Conservation (phyloP, 2,888 invertebrate genomes). For the Lacanobia oleracea region DNA sequence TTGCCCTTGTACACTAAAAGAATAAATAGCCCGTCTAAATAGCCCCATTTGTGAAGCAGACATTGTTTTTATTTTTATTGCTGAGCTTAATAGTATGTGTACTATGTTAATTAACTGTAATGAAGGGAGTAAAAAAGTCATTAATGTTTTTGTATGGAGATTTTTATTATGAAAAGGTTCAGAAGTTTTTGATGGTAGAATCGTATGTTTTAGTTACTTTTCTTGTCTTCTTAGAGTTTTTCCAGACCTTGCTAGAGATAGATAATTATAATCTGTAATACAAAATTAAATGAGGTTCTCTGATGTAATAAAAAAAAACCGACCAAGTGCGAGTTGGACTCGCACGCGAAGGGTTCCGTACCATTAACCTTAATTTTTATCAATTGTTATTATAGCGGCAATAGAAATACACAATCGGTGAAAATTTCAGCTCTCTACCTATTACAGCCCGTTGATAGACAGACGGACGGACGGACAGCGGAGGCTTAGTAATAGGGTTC, state of each 20-base stretch:
- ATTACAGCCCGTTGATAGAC: no score
- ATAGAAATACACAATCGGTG: no score
- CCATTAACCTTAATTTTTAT: no score
- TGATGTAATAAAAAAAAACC: no score
- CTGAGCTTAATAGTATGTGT: slow-evolving; percentile 33
- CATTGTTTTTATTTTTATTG: slow-evolving; percentile 48
- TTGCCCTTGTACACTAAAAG: slow-evolving; percentile 39
- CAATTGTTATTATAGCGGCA: no score
- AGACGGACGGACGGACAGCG: no score
- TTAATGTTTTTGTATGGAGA: not conserved
- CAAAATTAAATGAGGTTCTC: not conserved
- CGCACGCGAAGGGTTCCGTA: no score
- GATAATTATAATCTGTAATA: no score
- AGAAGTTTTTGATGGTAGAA: not conserved
- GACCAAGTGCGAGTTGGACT: no score
- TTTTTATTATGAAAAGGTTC: not conserved
- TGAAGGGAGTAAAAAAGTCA: slow-evolving; percentile 20
- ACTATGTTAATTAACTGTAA: slow-evolving; percentile 35
- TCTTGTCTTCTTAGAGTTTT: not conserved
- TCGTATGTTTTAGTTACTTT: not conserved
- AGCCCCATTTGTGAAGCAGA: slow-evolving; percentile 33
- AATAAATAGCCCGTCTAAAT: slow-evolving; percentile 35
- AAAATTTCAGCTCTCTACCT: no score
- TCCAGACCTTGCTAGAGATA: not conserved
- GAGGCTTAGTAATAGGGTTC: no score